Base-by-base conservation (phyloP, 2,797 vertebrate genomes). In the Threskiornis aethiopicus region DNA sequence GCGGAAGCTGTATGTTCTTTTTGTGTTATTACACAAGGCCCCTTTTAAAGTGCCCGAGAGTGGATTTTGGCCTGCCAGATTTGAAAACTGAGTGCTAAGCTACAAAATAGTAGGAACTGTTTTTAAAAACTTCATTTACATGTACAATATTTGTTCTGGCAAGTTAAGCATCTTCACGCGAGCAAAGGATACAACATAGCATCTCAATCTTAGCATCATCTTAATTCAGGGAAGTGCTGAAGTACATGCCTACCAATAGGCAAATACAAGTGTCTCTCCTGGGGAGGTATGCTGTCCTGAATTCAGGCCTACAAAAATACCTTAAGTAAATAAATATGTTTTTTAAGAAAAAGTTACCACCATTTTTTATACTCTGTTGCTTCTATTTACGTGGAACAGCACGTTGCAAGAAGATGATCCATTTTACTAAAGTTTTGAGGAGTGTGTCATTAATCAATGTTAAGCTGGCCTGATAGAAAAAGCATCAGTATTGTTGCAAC, bases 161-260 rank as follows among this genome's bases (percentile, higher is more conserved):
- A 69, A 54, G 18, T 61, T 87, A 33, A 51, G 14, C 9, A 54
- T 54, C 67, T 87, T 80, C 57, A 52, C 0, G 0, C 0, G 6
- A 87, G 35, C 14, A 20, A 70, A 85, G 25, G 33, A 41, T 72
- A 21, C 29, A 47, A 44, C 16, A 29, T 0, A 86, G 20, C 8
- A 44, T 85, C 64, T 73, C 87, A 84, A 6, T 65, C 59, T 72
- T 55, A 81, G 33, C 26, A 37, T 62, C 28, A 51, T 29, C 37
- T 41, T 80, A 51, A 70, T 57, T 81, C 26, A 49, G 37, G 33
- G 65, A 87, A 78, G 39, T 69, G 64, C 15, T 55, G 39, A 84
- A 77, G 62, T 57, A 57, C 8, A 2, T 24, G 24, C 19, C 47
- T 82, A 70, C 51, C 39, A 41, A n/a, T 10, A 80, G 57, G 31